Conservation (phyloP, 2,888 invertebrate genomes). For the Ophioninae sp. region DNA sequence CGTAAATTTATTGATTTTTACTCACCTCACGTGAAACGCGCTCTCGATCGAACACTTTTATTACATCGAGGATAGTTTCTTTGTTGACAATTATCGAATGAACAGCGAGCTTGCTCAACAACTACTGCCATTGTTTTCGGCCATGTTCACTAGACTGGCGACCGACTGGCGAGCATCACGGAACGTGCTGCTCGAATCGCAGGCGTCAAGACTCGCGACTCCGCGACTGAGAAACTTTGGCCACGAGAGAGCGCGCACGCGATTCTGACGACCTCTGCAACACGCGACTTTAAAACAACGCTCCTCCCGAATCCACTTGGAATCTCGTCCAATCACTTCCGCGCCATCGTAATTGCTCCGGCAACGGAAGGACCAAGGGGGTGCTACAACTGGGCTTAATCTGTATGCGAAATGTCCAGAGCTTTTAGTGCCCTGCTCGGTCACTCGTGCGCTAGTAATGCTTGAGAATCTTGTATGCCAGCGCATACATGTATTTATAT, state of each 20-base stretch:
- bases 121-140: slow-evolving; percentile 76
- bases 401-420: too few species aligned
- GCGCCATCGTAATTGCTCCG: background rate
- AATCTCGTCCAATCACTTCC: background rate
- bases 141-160: slow-evolving; percentile 76
- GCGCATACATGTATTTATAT: too few species aligned
- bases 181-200: slow-evolving; percentile 43
- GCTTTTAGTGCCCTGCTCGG: too few species aligned
- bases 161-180: slow-evolving; percentile 63
- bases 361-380: background rate
- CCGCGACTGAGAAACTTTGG: slow-evolving; percentile 21
- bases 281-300: background rate
- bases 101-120: slow-evolving; percentile 71
- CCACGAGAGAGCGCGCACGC: slow-evolving; percentile 12
- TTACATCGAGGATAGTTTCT: slow-evolving; percentile 68
- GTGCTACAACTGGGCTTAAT: too few species aligned
- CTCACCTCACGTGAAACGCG: slow-evolving; percentile 52
- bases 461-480: too few species aligned
- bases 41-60: slow-evolving; percentile 40
- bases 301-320: background rate
- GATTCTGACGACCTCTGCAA: slow-evolving; percentile 33
- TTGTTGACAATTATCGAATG: slow-evolving; percentile 73
- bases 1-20: slow-evolving; percentile 27
- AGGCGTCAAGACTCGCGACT: slow-evolving; percentile 48
- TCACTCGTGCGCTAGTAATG: too few species aligned